phyloP scores from a whole-genome alignment of 2,113 vertebrate species.

The Gadus chalcogrammus region DNA sequence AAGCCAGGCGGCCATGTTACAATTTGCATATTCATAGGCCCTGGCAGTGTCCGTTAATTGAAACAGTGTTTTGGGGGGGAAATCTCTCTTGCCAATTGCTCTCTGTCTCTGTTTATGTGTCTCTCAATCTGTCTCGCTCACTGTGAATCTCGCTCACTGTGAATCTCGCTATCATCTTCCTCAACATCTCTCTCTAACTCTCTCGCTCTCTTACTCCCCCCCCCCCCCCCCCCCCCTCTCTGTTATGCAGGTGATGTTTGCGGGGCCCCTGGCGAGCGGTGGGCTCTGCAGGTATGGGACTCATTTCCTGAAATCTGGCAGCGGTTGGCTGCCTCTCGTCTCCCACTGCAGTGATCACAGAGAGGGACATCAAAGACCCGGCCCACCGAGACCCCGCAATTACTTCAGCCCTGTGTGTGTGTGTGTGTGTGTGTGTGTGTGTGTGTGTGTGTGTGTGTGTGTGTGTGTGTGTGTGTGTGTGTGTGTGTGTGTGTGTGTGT shows the following conservation, averaged over 20 bases:
- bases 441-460: neutral
- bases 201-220: too few species aligned
- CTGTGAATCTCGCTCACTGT: neutral
- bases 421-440: neutral
- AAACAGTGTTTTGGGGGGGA: too few species aligned
- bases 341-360: neutral
- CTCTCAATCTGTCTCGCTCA: neutral
- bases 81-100: neutral
- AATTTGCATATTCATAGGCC: too few species aligned
- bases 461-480: neutral
- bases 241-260: slow-evolving; percentile 4
- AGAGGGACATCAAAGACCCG: slow-evolving; percentile 4
- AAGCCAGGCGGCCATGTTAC: too few species aligned
- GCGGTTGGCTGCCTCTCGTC: slow-evolving; percentile 23
- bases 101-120: neutral
- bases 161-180: too few species aligned
- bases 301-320: slow-evolving; percentile 32
- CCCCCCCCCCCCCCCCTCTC: too few species aligned
- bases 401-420: neutral
- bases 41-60: too few species aligned
- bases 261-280: neutral
- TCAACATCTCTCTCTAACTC: too few species aligned
- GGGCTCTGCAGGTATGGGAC: slow-evolving; percentile 19
- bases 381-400: neutral
- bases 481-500: neutral